Evolutionary conservation across 2,888 invertebrate genomes (phyloP).

Genomic region (Eupithecia exiguata): DNA sequence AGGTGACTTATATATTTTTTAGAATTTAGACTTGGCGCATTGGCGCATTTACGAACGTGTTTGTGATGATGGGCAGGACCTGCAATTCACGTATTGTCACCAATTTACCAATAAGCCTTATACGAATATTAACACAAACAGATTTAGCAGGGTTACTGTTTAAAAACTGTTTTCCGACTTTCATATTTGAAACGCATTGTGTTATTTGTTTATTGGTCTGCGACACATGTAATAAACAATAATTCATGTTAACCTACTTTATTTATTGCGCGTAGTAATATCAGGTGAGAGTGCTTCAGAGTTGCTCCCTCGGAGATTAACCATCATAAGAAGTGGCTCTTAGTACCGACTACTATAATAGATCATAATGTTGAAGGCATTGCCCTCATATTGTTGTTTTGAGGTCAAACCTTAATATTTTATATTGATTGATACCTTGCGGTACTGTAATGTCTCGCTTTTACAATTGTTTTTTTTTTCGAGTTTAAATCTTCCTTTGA

Average conservation of each 20-base stretch:
- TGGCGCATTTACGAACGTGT: no score
- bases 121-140: background rate
- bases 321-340: slow-evolving; percentile 7
- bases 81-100: no score
- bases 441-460: background rate
- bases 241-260: slow-evolving; percentile 7
- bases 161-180: background rate
- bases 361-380: slow-evolving; percentile 3
- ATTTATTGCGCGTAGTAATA: slow-evolving; percentile 14
- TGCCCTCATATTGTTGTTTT: background rate
- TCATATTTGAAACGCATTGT: background rate
- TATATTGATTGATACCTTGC: background rate
- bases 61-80: no score
- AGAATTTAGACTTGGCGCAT: no score
- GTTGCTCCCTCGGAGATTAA: slow-evolving; percentile 20
- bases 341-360: slow-evolving; percentile 4
- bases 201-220: background rate
- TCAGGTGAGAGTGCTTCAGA: slow-evolving; percentile 7
- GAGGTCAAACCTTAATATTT: background rate
- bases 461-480: background rate
- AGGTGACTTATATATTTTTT: no score
- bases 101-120: no score
- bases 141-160: no score
- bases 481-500: no score
- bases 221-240: slow-evolving; percentile 8